phyloP scores from a whole-genome alignment of 2,888 invertebrate species.

The Eupithecia pulchellata region DNA sequence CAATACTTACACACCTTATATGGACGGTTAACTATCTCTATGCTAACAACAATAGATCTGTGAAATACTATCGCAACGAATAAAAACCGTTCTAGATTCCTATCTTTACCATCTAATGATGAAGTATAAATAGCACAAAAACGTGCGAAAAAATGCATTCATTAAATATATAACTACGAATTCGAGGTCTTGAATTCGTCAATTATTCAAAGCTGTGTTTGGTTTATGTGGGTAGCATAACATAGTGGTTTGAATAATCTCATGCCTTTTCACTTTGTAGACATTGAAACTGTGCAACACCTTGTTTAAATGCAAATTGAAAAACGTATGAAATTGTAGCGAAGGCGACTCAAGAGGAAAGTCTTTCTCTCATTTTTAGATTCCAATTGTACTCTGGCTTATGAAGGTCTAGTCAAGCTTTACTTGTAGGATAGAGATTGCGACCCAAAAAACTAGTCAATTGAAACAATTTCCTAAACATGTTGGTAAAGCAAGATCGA shows the following conservation, averaged over 20 bases:
- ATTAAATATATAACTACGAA: not conserved
- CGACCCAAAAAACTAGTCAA: not conserved
- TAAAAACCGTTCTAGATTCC: constrained; percentile 7
- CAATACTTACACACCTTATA: not conserved
- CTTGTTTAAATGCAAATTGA: constrained; percentile 44
- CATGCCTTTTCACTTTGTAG: not conserved
- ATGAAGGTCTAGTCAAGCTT: not conserved
- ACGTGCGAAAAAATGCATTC: constrained; percentile 3
- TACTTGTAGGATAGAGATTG: not conserved
- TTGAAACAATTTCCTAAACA: not conserved
- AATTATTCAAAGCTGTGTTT: not conserved
- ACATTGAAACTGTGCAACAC: constrained; percentile 14
- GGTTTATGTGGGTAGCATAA: not conserved
- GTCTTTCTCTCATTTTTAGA: constrained; percentile 45
- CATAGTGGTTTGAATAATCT: not conserved
- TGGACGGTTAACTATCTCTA: not conserved
- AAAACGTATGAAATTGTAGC: constrained; percentile 42
- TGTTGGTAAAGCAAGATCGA: not conserved
- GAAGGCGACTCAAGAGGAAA: constrained; percentile 37
- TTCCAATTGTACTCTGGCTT: not conserved
- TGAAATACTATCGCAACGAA: constrained; percentile 8
- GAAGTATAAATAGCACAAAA: not conserved
- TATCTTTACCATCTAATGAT: not conserved
- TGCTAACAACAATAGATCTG: constrained; percentile 9
- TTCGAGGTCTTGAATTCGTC: not conserved